These are phyloP conservation scores for Artemisiospiza belli DNA, from an alignment of 2,113 vertebrate genomes.

Conservation along the genomic window DNA sequence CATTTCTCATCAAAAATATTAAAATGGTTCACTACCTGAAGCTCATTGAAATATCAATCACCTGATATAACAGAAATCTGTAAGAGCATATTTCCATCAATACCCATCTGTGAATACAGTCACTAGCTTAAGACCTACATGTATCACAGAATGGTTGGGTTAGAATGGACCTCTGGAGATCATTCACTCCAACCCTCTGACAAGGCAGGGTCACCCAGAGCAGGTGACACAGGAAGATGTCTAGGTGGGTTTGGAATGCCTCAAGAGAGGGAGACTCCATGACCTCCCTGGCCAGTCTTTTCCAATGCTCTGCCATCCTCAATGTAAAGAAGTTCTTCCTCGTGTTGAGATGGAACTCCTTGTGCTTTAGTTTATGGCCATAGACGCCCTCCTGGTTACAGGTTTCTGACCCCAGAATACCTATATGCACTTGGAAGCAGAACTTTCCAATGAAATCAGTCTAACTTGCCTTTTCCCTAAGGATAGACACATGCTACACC, in stretches of 20 bases:
- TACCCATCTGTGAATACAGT: neutral
- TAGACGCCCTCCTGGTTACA: neutral
- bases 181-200: neutral
- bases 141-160: neutral
- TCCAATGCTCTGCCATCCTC: neutral
- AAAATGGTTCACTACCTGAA: neutral
- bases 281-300: neutral
- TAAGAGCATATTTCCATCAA: neutral
- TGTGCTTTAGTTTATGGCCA: neutral
- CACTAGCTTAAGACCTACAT: neutral
- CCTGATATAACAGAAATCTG: neutral
- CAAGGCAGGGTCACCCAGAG: neutral
- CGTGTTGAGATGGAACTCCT: neutral
- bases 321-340: accelerated
- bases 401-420: neutral
- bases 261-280: neutral
- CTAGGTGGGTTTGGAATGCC: neutral
- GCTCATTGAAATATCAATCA: neutral
- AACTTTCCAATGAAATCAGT: neutral
- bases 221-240: neutral
- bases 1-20: neutral
- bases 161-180: neutral
- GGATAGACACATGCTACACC: neutral
- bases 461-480: neutral
- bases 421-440: neutral